Base-by-base conservation (phyloP, 2,113 vertebrate species). In the Psilopsiagon aurifrons region DNA sequence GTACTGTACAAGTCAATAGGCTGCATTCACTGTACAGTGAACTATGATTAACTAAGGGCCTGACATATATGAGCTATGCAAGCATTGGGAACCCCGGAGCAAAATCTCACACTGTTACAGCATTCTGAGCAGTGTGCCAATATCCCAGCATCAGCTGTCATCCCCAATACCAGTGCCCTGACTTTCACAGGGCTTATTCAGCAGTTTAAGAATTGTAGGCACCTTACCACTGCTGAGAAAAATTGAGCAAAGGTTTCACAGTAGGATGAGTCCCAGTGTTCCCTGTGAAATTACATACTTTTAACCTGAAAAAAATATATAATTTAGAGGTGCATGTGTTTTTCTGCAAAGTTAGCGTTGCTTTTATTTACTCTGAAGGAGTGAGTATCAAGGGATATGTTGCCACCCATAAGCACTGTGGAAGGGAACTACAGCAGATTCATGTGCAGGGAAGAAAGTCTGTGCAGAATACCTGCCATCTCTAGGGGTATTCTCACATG, bases 281-380 rank as follows among this genome's bases (percentile, higher is more conserved):
- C 82, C 92, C 96, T 81, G 41, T 90, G 77, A 98, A 98, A 98
- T 98, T 97, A 97, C 68, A 97, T 94, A 97, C 91, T 97, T 98
- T 97, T 97, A 97, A 97, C 71, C 93, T 94, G 29, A 33, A 82
- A 94, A 97, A 98, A 96, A 97, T n/a, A 92, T 90, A 83, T 96
- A 83, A 97, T 98, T 98, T 97, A 87, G 94, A 96, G 54, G 95
- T 79, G 77, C 97, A 97, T 95, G 71, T 66, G 46, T 93, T 97
- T 96, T 95, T 11, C 73, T 86, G 83, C 86, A 95, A 89, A 88
- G 91, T 93, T 95, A 91, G 75, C 77, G 70, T 83, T 90, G 68
- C 81, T 97, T 97, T 97, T 96, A 97, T 97, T 97, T 98, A 85
- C 47, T 74, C 35, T 91, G 92, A 98, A 96, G 79, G 89, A 95